These are phyloP conservation scores for Oplegnathus fasciatus DNA, from an alignment of 2,113 vertebrate genomes.

Conservation along the genomic window DNA sequence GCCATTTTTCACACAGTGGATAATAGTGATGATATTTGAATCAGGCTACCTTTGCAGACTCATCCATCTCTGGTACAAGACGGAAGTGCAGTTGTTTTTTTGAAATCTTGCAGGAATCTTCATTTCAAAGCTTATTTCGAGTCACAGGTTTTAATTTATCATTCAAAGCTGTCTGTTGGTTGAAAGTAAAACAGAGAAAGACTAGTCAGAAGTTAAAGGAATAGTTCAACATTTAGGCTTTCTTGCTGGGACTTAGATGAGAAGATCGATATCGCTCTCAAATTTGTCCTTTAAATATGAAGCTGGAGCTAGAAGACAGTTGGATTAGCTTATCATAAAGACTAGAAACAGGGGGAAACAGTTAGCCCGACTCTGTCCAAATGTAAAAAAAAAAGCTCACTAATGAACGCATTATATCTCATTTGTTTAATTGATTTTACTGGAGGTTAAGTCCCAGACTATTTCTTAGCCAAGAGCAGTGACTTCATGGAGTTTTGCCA, in stretches of 20 bases:
- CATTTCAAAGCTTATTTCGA: neutral
- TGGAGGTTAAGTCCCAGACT: too few relatives aligned
- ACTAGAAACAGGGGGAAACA: neutral
- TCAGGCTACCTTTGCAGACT: neutral
- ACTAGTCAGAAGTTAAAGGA: neutral
- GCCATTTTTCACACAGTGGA: conserved; percentile 37
- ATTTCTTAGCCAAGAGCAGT: neutral
- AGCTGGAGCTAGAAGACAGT: neutral
- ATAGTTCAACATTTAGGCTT: neutral
- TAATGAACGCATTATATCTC: neutral
- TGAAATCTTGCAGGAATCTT: neutral
- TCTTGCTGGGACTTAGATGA: neutral
- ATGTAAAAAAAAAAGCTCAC: neutral
- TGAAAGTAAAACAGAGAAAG: neutral
- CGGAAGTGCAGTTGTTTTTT: neutral
- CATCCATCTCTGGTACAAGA: neutral
- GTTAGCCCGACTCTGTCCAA: neutral
- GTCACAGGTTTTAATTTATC: neutral
- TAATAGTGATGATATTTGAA: conserved; percentile 33
- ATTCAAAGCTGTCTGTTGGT: neutral
- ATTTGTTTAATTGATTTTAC: neutral
- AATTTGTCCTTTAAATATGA: neutral
- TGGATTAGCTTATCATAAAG: neutral
- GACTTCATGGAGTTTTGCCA: neutral
- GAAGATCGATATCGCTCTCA: neutral